These are phyloP conservation scores for Charina bottae DNA, from an alignment of 2,113 vertebrate species.

Conservation along the genomic window DNA sequence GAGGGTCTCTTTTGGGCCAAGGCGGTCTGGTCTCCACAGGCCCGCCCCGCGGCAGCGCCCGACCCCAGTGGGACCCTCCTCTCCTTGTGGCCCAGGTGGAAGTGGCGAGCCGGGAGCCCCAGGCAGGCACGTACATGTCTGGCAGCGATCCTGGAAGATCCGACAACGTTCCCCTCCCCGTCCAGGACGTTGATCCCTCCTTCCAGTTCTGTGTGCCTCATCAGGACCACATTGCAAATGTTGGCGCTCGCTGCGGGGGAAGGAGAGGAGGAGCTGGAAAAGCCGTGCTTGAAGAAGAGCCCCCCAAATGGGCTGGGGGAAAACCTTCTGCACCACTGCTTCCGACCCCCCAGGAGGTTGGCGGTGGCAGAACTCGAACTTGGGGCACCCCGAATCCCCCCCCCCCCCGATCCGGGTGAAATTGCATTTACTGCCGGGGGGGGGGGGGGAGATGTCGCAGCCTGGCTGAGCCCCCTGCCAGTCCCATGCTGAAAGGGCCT, in stretches of 20 bases:
- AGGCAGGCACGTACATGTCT: conserved; percentile 79
- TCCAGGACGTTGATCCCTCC: conserved; percentile 89
- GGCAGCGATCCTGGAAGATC: conserved; percentile 87
- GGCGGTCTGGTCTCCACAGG: background rate
- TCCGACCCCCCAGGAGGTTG: background rate
- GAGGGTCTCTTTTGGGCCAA: background rate
- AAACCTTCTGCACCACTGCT: background rate
- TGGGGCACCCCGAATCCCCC: too few species aligned
- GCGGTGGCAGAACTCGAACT: background rate
- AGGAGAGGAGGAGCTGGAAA: conserved; percentile 29
- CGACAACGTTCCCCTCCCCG: conserved; percentile 80
- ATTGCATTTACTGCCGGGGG: background rate
- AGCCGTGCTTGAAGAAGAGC: background rate
- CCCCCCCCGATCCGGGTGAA: background rate
- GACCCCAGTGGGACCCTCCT: background rate
- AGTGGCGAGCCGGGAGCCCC: background rate
- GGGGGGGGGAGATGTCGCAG: too few species aligned
- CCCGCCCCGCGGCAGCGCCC: background rate
- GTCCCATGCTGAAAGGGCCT: too few species aligned
- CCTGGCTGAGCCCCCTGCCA: too few species aligned
- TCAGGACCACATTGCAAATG: conserved; percentile 92
- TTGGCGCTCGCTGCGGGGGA: conserved; percentile 87
- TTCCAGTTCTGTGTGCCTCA: conserved; percentile 89
- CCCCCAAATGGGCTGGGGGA: background rate
- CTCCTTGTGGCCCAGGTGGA: background rate